Evolutionary conservation across 1,140 invertebrate species (phyloP), one percentile per base, ranked within the genome.

Genomic region (Drosophila yakuba): DNA sequence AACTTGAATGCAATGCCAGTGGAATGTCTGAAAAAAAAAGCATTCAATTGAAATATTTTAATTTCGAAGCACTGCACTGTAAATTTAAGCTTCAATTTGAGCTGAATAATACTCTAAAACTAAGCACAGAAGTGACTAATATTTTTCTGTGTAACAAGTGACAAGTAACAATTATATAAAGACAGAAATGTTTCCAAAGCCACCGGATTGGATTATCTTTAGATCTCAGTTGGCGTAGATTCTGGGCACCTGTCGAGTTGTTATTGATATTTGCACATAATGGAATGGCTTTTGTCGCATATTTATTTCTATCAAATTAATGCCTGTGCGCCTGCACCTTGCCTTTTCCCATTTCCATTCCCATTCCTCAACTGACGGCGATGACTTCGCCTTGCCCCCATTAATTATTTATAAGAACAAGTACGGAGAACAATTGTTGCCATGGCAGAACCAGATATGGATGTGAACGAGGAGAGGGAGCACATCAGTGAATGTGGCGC

Each of bases 351-450:
- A 25, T 32, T 32, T 3, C 17, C 35, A 25, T 43, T 54, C 32
- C 43, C 35, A 39, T 56, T 64, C 39, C 32, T 17, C 32, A 48
- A 39, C 38, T 14, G 36, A 38, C 14, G 5, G 1, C 58, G 57
- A 44, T 45, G 43, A 35, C 58, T 17, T 39, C 10, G n/a, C 38
- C 38, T 47, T n/a, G 8, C 8, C 47, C 6, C 39, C 67, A 73
- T 84, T 58, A 80, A 86, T 86, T 66, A 86, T 86, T 81, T 63
- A 84, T 80, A 57, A 61, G 56, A 43, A 48, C 68, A 68, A 67
- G 44, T 58, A 47, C 41, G 66, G 39, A 48, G 55, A 43, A 64
- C 66, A 76, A 63, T 80, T 64, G 61, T 85, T 68, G 72, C 56
- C 54, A 63, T 63, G 44, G 25, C 35, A 68, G 55, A 45, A 44